Evolutionary conservation across 2,888 invertebrate species (phyloP).

Genomic region (Deilephila elpenor): DNA sequence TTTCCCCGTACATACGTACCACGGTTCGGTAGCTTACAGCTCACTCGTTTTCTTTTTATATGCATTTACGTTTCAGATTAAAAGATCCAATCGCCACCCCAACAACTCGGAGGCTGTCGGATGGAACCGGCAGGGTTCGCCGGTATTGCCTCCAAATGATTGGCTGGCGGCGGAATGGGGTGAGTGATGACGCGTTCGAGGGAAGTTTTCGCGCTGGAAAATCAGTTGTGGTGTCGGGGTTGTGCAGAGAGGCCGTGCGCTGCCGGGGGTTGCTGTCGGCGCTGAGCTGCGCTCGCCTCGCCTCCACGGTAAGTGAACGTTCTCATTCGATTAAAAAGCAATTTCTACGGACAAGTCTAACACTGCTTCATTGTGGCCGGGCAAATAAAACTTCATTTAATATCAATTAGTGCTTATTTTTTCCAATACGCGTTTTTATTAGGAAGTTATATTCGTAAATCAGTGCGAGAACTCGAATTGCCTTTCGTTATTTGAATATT

Average conservation of each 20-base stretch:
- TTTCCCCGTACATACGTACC: conserved; percentile 45
- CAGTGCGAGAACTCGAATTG: background rate
- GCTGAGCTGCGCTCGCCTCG: conserved; percentile 56
- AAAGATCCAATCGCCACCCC: conserved; percentile 82
- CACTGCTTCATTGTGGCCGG: conserved; percentile 48
- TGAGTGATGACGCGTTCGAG: conserved; percentile 79
- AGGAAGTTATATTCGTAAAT: conserved; percentile 31
- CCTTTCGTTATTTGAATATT: conserved; percentile 19
- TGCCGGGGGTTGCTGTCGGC: conserved; percentile 60
- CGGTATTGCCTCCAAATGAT: conserved; percentile 55
- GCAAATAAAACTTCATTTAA: background rate
- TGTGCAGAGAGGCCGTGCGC: conserved; percentile 70
- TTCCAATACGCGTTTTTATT: background rate
- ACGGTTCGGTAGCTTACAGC: conserved; percentile 69
- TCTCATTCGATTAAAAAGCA: conserved; percentile 83
- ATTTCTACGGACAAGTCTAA: conserved; percentile 69
- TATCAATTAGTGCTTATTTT: conserved; percentile 32
- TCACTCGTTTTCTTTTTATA: conserved; percentile 77
- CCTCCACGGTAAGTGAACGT: conserved; percentile 78
- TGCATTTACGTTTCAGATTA: conserved; percentile 84
- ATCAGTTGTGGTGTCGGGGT: conserved; percentile 78
- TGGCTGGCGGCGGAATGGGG: conserved; percentile 71
- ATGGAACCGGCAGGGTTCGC: conserved; percentile 64
- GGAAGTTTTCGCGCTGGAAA: conserved; percentile 81
- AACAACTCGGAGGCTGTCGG: conserved; percentile 67